Conservation (phyloP, 2,113 vertebrate species). For the Gobiocypris rarus region DNA sequence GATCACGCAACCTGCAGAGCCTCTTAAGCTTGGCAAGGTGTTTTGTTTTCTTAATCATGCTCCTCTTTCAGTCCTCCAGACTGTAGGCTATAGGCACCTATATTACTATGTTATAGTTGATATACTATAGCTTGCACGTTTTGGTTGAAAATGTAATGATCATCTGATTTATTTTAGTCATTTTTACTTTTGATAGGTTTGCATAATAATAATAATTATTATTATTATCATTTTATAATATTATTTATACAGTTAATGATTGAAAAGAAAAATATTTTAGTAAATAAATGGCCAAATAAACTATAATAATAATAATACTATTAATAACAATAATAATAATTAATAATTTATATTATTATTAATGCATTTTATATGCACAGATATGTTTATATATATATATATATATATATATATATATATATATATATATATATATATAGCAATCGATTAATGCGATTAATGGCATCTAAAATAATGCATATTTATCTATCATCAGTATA, state of each 20-base stretch:
- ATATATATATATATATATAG: too few species aligned
- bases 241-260: neutral
- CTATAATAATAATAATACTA: too few species aligned
- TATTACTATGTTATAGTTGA: neutral
- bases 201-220: neutral
- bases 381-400: too few species aligned
- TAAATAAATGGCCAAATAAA: neutral
- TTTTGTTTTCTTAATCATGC: slow-evolving; percentile 65
- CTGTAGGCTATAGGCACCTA: neutral
- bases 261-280: neutral
- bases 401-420: too few species aligned
- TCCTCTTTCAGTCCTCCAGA: slow-evolving; percentile 37
- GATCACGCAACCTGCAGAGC: slow-evolving; percentile 63
- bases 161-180: neutral
- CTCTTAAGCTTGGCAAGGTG: slow-evolving; percentile 64
- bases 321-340: too few species aligned
- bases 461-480: too few species aligned
- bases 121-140: neutral
- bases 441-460: too few species aligned
- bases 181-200: neutral
- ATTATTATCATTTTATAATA: neutral
- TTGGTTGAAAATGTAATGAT: neutral
- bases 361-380: too few species aligned
- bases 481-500: neutral
- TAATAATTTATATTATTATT: too few species aligned